A percentile compares a stretch with the other conserved stretches of the same genome.
These are phyloP conservation scores for Tautogolabrus adspersus DNA, from an alignment of 2,113 vertebrate genomes.

Conservation along the genomic window DNA sequence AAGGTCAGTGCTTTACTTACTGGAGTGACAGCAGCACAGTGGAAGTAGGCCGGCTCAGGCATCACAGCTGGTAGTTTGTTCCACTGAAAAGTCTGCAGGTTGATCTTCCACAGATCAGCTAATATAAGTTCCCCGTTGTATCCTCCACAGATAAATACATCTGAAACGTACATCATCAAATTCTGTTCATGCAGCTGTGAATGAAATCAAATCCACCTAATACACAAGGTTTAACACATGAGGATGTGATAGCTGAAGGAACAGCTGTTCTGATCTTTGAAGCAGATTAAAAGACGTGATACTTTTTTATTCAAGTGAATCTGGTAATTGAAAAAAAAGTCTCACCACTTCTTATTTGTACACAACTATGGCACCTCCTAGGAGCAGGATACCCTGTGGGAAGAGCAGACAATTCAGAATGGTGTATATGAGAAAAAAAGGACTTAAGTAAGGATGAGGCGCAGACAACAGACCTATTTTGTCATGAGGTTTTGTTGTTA, in stretches of 20 bases:
- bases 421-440: background rate
- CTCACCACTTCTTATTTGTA: conserved; percentile 96
- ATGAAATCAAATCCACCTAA: no score
- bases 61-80: conserved; percentile 92
- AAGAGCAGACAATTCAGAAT: conserved; percentile 11
- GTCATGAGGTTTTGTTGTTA: conserved; percentile 94
- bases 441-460: background rate
- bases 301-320: background rate
- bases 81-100: conserved; percentile 95
- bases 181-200: background rate
- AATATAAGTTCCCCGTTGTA: conserved; percentile 97
- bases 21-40: conserved; percentile 97
- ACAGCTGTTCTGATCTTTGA: background rate
- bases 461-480: conserved; percentile 88
- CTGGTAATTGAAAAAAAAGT: background rate
- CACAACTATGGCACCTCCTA: conserved; percentile 96
- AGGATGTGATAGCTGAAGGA: background rate
- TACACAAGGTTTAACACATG: no score
- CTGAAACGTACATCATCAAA: conserved; percentile 65
- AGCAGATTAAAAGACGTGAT: background rate
- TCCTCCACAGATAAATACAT: conserved; percentile 96
- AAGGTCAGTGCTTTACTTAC: conserved; percentile 80
- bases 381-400: conserved; percentile 94
- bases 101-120: conserved; percentile 96
- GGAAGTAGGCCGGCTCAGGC: conserved; percentile 98